Evolutionary conservation across 2,888 invertebrate species (phyloP), one percentile per base, ranked within the genome.

Genomic region (Macrosoma leucophasiata): DNA sequence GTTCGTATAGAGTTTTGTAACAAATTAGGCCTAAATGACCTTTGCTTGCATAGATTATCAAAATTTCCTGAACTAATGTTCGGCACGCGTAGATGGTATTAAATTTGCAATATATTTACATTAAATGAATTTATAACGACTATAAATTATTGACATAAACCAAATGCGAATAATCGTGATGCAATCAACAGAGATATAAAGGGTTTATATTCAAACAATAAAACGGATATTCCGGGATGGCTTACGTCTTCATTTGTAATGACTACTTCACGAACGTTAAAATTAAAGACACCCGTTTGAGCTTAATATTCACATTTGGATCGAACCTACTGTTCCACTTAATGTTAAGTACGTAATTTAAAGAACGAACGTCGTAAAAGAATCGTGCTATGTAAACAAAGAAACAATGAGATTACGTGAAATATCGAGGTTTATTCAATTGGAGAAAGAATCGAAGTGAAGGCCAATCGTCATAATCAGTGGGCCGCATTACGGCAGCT

Each of bases 171-270:
- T 50, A 58, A 71, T 65, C 61, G 62, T 69, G 67, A 46, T 48
- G 68, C 60, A 71, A 71, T 73, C 62, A 62, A 70, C 46, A 33
- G 62, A 54, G 71, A 58, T 63, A 61, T 77, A 73, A 76, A 76
- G 69, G 62, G 60, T 72, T 81, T 76, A 79, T 71, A 74, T 65
- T 72, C 70, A 55, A 71, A 77, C 75, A 71, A 69, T 82, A 77
- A 82, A 82, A 77, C 57, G 67, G 70, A 70, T 71, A 68, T 71
- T 70, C 64, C 52, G 57, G 61, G 69, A 73, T 60, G 67, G 59
- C 74, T 71, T 69, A 76, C 66, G 67, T 73, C 64, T 70, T 61
- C 59, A 48, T 46, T n/a, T 50, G 63, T 70, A 71, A 79, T 66
- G 68, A 69, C 75, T 70, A 69, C 58, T 77, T 75, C 67, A 68